phyloP scores from a whole-genome alignment of 2,797 vertebrate species.

The Poeciliopsis gracilis region DNA sequence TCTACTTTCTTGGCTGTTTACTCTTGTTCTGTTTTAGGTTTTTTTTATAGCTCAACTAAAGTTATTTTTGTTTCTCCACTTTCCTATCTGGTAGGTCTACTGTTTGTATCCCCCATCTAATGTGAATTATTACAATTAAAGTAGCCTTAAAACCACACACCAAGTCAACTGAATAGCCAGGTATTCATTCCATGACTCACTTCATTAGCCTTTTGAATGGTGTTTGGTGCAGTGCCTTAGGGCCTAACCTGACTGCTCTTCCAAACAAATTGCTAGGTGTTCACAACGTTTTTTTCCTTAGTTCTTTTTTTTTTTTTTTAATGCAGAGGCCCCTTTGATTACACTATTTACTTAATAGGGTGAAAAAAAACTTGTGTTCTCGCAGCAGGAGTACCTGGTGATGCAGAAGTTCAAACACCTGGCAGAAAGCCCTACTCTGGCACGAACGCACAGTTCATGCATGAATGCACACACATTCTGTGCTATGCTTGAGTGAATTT shows the following conservation, averaged over 20 bases:
- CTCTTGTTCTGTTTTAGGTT: neutral
- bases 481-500: constrained; percentile 26
- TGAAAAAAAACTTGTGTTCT: constrained; percentile 79
- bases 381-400: constrained; percentile 78
- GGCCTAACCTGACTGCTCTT: constrained; percentile 76
- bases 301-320: constrained; percentile 49
- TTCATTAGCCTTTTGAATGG: constrained; percentile 63
- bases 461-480: constrained; percentile 44
- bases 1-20: neutral
- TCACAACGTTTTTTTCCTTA: constrained; percentile 66
- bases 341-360: constrained; percentile 83
- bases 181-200: constrained; percentile 52
- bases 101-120: neutral
- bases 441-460: constrained; percentile 50
- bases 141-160: constrained; percentile 39
- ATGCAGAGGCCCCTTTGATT: constrained; percentile 78
- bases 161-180: constrained; percentile 46
- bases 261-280: constrained; percentile 84
- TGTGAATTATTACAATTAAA: constrained; percentile 22
- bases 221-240: constrained; percentile 70
- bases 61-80: neutral
- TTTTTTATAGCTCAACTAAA: neutral
- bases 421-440: constrained; percentile 63
- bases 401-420: constrained; percentile 81
- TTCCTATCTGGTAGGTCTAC: neutral